phyloP scores from a whole-genome alignment of 1,140 invertebrate species.

The Ptiloglossa arizonensis region DNA sequence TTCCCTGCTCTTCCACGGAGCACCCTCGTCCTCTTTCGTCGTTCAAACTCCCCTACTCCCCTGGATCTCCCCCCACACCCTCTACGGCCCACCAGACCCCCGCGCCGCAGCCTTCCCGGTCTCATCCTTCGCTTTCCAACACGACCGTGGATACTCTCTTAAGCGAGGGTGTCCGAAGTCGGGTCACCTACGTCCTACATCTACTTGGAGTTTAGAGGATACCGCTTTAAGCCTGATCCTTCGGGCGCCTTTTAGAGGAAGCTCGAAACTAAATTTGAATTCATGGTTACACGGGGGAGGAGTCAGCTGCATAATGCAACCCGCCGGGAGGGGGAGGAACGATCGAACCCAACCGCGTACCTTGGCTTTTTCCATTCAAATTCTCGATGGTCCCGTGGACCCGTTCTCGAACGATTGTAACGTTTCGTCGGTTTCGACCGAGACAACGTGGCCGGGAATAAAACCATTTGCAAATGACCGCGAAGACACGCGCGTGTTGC shows the following conservation, averaged over 20 bases:
- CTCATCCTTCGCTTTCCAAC: slow-evolving; percentile 22
- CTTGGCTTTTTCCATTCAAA: slow-evolving; percentile 9
- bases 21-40: slow-evolving; percentile 48
- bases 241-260: slow-evolving; percentile 21
- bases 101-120: neutral
- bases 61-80: neutral
- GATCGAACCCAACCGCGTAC: slow-evolving; percentile 38
- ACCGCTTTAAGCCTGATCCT: slow-evolving; percentile 47
- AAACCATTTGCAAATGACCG: no score
- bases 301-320: slow-evolving; percentile 10
- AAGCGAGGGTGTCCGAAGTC: slow-evolving; percentile 53
- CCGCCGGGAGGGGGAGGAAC: no score
- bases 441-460: no score
- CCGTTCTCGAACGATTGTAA: slow-evolving; percentile 13
- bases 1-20: slow-evolving; percentile 72
- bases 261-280: slow-evolving; percentile 41
- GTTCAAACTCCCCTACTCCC: neutral
- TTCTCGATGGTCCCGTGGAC: slow-evolving; percentile 2
- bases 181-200: slow-evolving; percentile 55
- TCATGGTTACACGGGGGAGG: neutral
- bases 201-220: slow-evolving; percentile 43
- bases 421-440: neutral
- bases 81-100: neutral
- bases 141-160: slow-evolving; percentile 53
- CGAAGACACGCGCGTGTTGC: no score